A percentile compares a stretch with the other conserved stretches of the same genome.
These are phyloP conservation scores for Rachycentron canadum DNA, from an alignment of 2,797 vertebrate genomes.

Conservation along the genomic window DNA sequence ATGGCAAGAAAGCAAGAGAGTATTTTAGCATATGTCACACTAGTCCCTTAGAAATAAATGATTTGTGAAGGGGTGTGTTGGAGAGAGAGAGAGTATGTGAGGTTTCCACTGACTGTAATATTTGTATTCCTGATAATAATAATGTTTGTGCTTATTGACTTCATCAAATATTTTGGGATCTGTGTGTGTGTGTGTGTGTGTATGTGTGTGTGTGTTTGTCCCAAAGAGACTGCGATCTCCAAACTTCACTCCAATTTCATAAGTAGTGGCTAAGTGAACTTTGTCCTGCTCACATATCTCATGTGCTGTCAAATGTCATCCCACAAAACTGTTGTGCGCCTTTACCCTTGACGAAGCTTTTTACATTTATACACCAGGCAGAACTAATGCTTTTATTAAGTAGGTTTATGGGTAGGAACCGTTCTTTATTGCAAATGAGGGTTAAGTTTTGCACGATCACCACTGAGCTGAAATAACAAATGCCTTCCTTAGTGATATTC, in stretches of 20 bases:
- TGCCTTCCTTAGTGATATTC: not conserved
- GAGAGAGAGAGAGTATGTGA: not conserved
- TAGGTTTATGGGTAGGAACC: not conserved
- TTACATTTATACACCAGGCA: conserved; percentile 23
- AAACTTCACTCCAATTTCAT: conserved; percentile 39
- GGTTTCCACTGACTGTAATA: not conserved
- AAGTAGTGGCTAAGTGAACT: conserved; percentile 28
- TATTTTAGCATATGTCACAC: not conserved
- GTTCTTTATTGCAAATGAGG: conserved; percentile 35
- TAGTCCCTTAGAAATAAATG: not conserved
- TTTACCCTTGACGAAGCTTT: conserved; percentile 1
- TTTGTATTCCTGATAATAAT: not conserved
- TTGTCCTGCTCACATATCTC: conserved; percentile 19
- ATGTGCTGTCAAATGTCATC: conserved; percentile 34
- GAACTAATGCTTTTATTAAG: conserved; percentile 7
- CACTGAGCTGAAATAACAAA: conserved; percentile 14
- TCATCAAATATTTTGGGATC: not conserved
- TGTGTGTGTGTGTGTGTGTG: not conserved
- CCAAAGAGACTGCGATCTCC: not conserved
- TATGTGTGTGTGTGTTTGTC: conserved; percentile 3
- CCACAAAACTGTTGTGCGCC: conserved; percentile 5
- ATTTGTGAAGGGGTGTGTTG: not conserved
- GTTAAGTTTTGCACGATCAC: conserved; percentile 19
- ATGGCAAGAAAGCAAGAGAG: not conserved
- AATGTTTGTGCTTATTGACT: not conserved